A percentile compares a stretch with the other conserved stretches of the same genome.
phyloP scores from a whole-genome alignment of 2,113 vertebrate species.

The Mionectes macconnelli region DNA sequence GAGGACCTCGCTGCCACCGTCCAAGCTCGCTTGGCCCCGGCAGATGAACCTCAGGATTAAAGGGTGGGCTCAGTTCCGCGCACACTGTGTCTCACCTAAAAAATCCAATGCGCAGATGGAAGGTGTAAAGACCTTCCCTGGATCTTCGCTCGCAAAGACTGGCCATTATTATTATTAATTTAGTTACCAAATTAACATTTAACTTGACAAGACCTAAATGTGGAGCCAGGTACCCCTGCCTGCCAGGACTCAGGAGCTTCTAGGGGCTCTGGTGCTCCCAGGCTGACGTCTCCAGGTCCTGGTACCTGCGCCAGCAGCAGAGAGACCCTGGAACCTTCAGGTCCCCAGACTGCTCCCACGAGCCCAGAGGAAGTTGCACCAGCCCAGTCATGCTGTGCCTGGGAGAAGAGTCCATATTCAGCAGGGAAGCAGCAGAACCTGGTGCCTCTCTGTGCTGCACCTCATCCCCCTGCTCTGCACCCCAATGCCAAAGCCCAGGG shows the following conservation, averaged over 20 bases:
- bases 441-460: not conserved
- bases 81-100: too few species aligned
- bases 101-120: too few species aligned
- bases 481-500: rapidly evolving
- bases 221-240: not conserved
- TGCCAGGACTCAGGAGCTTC: not conserved
- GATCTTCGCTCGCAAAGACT: too few species aligned
- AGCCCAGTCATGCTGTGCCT: rapidly evolving
- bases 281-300: rapidly evolving
- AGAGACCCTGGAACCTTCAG: not conserved
- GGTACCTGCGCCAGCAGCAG: not conserved
- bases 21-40: too few species aligned
- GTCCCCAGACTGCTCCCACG: rapidly evolving
- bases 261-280: not conserved
- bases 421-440: not conserved
- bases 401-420: rapidly evolving
- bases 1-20: too few species aligned
- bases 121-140: too few species aligned
- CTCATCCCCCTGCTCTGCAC: not conserved
- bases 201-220: not conserved
- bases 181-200: not conserved
- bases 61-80: too few species aligned
- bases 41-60: too few species aligned
- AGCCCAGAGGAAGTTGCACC: rapidly evolving
- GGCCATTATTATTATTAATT: too few species aligned